Conservation (phyloP, 2,888 invertebrate species). For the Amblyteles armatorius region DNA sequence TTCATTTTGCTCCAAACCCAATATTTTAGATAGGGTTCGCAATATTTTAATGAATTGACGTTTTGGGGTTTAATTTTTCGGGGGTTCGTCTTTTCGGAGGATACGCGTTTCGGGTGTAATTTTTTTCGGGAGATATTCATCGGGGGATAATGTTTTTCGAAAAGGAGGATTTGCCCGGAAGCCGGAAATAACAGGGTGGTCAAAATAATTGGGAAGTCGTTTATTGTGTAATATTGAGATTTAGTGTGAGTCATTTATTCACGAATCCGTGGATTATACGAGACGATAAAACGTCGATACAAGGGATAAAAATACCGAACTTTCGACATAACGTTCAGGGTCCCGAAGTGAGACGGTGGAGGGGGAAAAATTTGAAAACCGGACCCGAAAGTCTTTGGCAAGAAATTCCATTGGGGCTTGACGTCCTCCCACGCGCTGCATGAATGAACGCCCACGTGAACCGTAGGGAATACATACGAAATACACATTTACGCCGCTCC, state of each 20-base stretch:
- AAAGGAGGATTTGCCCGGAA: too few relatives aligned
- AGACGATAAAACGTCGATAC: neutral
- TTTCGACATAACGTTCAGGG: conserved; percentile 41
- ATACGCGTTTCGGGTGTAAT: too few relatives aligned
- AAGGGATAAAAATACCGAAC: conserved; percentile 26
- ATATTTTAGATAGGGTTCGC: too few relatives aligned
- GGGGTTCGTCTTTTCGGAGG: too few relatives aligned
- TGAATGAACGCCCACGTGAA: conserved; percentile 67
- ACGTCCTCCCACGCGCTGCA: conserved; percentile 64
- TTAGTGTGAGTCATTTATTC: neutral
- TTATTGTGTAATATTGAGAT: conserved; percentile 26
- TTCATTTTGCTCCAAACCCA: too few relatives aligned
- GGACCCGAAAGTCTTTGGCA: conserved; percentile 66
- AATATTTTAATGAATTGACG: too few relatives aligned
- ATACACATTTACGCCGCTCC: conserved; percentile 66
- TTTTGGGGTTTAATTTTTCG: too few relatives aligned
- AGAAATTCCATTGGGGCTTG: conserved; percentile 67
- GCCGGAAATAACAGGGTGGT: neutral
- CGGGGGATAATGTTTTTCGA: too few relatives aligned
- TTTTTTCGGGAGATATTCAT: too few relatives aligned
- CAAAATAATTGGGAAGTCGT: neutral
- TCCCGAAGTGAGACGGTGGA: conserved; percentile 19
- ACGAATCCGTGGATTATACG: too few relatives aligned
- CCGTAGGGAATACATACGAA: conserved; percentile 32
- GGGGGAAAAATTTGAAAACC: conserved; percentile 53